Base-by-base conservation (phyloP, 2,113 vertebrate genomes). In the Saccopteryx bilineata region DNA sequence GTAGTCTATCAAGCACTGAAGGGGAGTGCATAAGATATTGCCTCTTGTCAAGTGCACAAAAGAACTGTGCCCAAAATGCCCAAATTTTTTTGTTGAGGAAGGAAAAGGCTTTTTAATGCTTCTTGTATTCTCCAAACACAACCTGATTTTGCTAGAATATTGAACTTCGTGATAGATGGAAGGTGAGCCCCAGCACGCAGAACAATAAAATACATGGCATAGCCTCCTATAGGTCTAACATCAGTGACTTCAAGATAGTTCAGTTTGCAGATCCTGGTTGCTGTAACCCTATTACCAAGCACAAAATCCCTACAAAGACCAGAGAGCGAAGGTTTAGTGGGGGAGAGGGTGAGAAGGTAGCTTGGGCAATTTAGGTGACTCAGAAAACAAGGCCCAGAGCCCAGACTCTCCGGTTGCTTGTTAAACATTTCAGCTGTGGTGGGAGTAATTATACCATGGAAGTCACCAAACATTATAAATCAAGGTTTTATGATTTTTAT, bases 311-410 rank as follows among this genome's bases (percentile, higher is more conserved):
- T 81, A 26, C n/a, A 52, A 85, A 78, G 23, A 15, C 72, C 72
- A 86, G 39, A 83, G 48, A 63, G 54, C 4, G 60, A 58, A 68
- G 33, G 9, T 17, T 46, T 2, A 21, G 4, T 5, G 31, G 11
- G 26, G 74, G 26, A 81, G 69, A 19, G 72, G 75, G 58, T 2
- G 50, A 66, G 58, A 68, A 50, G 19, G 31, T 28, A 76, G 48
- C 11, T 9, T 2, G 1, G 7, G 1, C 2, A 14, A 56, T 2
- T 2, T n/a, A 56, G 23, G 17, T 3, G 15, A 81, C 19, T 18
- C 15, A 46, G 56, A 50, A 9, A 78, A 24, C 52, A 26, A 21
- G 63, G 66, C 10, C 15, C 0, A 6, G 6, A 9, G 79, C 33
- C 26, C 10, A 21, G 31, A 11, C 13, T 52, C 28, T 65, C 1